These are phyloP conservation scores for Chauna torquata DNA, from an alignment of 2,113 vertebrate genomes.

Conservation along the genomic window DNA sequence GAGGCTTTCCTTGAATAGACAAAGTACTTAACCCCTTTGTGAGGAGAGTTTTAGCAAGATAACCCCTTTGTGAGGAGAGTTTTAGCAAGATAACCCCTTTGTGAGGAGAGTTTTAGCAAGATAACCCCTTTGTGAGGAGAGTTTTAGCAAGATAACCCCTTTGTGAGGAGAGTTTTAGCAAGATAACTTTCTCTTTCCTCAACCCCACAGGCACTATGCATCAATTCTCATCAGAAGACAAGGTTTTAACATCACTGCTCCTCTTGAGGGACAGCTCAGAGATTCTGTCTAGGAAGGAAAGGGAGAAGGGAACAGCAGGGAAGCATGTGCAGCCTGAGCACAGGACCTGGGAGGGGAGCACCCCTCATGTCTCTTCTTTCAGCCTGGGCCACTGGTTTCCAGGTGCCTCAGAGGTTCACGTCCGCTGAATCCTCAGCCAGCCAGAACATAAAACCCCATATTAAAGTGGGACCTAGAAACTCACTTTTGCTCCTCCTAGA, in stretches of 20 bases:
- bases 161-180: neutral
- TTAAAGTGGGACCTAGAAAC: neutral
- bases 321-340: neutral
- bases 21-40: neutral
- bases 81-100: neutral
- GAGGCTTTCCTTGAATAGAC: neutral
- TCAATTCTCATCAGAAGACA: neutral
- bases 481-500: neutral
- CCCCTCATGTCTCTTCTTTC: neutral
- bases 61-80: neutral
- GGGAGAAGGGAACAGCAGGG: neutral
- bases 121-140: neutral
- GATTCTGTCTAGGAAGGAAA: neutral
- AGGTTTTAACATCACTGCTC: neutral
- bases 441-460: neutral
- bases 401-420: neutral
- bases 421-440: neutral
- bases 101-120: neutral
- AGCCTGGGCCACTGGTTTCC: neutral
- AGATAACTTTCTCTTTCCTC: neutral
- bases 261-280: neutral
- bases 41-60: too few relatives aligned
- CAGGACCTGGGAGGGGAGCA: neutral
- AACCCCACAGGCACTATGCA: fast-evolving
- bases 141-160: neutral